Evolutionary conservation across 2,888 invertebrate genomes (phyloP), one percentile per base, ranked within the genome.

Genomic region (Ochropleura leucogaster): DNA sequence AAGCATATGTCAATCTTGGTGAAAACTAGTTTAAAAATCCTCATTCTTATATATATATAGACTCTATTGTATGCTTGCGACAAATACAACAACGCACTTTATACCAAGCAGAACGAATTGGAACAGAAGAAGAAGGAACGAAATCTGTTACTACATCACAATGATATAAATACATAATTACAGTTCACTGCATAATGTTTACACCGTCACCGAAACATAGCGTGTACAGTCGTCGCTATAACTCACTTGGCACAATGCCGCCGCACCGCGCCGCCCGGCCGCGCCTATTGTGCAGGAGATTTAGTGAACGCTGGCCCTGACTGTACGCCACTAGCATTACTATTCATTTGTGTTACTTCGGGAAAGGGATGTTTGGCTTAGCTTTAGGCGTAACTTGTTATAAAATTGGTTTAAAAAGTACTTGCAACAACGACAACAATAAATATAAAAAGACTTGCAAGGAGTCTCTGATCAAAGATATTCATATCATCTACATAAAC

Each of bases 281-380:
- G 62, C 66, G 64, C 64, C 79, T 73, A 81, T 89, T 89, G 88
- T 89, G 68, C 68, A 10, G 20, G 67, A 85, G 89, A 89, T 89
- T 89, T 89, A 89, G 76, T 77, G 82, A 67, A 65, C 72, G 69
- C 89, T 89, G 89, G 68, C 72, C 71, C 47, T 82, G 89, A 89
- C 89, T 85, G 81, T 82, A 83, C 82, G 81, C 81, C 81, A 82
- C 82, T 82, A 82, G 75, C 86, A 86, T 86, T 86, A 83, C 86
- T 86, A 86, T 85, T 85, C 85, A 85, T 85, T 84, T 70, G 67
- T 84, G 84, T 76, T 84, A 84, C 84, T 83, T 82, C 4, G 74
- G 66, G 6, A 74, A 74, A 74, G 78, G 80, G 82, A 79, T 83
- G 83, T 64, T 79, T 63, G 68, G 78, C 65, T 81, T 55, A 42